Percentiles rank a stretch among this genome's conserved stretches.
Conservation (phyloP, 2,113 vertebrate genomes). For the Sarotherodon lohbergeri region DNA sequence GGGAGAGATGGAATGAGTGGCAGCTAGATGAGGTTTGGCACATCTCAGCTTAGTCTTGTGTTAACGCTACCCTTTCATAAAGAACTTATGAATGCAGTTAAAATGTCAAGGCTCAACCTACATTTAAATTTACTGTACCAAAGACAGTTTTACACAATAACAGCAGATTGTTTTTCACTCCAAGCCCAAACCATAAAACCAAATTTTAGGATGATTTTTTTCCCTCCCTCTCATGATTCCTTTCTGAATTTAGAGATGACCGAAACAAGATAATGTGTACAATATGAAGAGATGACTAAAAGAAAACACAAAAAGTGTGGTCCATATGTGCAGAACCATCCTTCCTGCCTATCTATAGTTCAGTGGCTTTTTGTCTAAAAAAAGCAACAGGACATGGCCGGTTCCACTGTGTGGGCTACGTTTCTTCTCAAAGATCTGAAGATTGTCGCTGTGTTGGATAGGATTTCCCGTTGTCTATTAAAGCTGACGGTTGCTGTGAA, state of each 20-base stretch:
- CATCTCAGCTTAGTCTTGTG: slow-evolving; percentile 14
- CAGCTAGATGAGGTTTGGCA: slow-evolving; percentile 48
- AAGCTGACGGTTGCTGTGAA: not conserved
- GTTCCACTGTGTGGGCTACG: slow-evolving; percentile 40
- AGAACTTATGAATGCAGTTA: slow-evolving; percentile 46
- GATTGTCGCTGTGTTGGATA: not conserved
- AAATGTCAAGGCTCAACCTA: slow-evolving; percentile 45
- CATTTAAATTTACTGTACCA: slow-evolving; percentile 29
- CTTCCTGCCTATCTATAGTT: slow-evolving; percentile 70
- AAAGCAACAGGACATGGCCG: slow-evolving; percentile 56
- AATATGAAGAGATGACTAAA: not conserved
- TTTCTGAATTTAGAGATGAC: not conserved
- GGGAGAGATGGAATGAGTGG: slow-evolving; percentile 50
- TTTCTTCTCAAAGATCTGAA: slow-evolving; percentile 24
- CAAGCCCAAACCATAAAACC: not conserved
- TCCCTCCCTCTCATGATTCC: not conserved
- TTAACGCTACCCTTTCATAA: slow-evolving; percentile 56
- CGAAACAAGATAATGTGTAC: not conserved
- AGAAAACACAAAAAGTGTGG: slow-evolving; percentile 4
- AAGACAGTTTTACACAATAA: not conserved
- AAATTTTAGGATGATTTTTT: not conserved
- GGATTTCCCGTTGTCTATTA: slow-evolving; percentile 19
- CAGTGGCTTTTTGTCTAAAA: slow-evolving; percentile 68
- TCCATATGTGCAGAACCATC: slow-evolving; percentile 46
- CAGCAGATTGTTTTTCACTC: not conserved